These are phyloP conservation scores for Salarias fasciatus DNA, from an alignment of 2,797 vertebrate species.

Conservation along the genomic window DNA sequence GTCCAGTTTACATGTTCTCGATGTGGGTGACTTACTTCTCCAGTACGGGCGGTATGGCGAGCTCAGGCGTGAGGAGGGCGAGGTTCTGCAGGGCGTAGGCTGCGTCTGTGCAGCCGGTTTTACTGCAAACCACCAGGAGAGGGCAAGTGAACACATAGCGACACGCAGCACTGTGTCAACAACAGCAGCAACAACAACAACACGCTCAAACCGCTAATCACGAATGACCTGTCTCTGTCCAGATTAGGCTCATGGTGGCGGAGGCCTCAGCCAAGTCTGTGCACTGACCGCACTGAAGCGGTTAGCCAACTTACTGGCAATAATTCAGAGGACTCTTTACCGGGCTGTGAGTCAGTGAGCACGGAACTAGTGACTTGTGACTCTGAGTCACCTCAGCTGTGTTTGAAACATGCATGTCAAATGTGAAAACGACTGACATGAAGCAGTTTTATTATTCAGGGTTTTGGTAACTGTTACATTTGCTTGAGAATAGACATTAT, in stretches of 20 bases:
- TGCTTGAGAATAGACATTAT: neutral
- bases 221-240: constrained; percentile 52
- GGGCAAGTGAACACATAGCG: constrained; percentile 43
- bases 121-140: constrained; percentile 92
- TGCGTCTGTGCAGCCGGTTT: constrained; percentile 95
- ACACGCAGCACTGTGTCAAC: constrained; percentile 8
- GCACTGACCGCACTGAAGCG: constrained; percentile 9
- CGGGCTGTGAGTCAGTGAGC: neutral
- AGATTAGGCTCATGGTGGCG: constrained; percentile 43
- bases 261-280: constrained; percentile 10
- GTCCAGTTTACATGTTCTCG: no score
- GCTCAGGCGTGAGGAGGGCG: constrained; percentile 93
- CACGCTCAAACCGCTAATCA: constrained; percentile 43
- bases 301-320: constrained; percentile 26
- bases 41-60: constrained; percentile 94
- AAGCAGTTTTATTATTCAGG: neutral
- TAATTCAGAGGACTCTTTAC: constrained; percentile 3
- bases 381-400: neutral
- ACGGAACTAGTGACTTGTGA: neutral
- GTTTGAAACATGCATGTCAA: neutral
- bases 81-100: constrained; percentile 96
- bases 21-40: constrained; percentile 88
- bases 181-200: constrained; percentile 16
- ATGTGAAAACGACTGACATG: no score
- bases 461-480: constrained; percentile 6